Conservation (phyloP, 1,140 invertebrate species). For the Bombus vancouverensis region DNA sequence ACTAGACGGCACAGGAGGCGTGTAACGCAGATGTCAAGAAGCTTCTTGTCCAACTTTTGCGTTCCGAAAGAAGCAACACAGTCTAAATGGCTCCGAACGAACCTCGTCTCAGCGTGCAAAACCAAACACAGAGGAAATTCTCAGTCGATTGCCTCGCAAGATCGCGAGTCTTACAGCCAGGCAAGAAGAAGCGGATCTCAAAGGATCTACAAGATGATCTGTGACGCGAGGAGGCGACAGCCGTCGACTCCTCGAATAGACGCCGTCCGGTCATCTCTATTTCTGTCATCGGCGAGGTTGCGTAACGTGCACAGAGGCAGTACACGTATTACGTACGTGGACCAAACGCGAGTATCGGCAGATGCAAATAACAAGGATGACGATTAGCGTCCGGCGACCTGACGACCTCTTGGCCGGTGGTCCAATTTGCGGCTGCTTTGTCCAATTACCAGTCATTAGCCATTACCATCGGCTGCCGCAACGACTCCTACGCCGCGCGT, state of each 20-base stretch:
- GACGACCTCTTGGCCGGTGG: constrained; percentile 70
- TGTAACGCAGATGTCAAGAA: neutral
- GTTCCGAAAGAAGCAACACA: neutral
- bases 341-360: constrained; percentile 57
- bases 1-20: too few species aligned
- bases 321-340: constrained; percentile 18
- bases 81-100: too few species aligned
- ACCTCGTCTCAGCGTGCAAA: too few species aligned
- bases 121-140: neutral
- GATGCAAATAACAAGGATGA: constrained; percentile 72
- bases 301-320: constrained; percentile 37
- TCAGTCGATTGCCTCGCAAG: neutral
- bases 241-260: constrained; percentile 54
- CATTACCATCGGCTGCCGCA: constrained; percentile 64
- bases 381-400: constrained; percentile 72
- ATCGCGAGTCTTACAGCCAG: neutral
- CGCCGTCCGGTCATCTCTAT: constrained; percentile 60
- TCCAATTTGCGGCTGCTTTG: constrained; percentile 77
- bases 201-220: constrained; percentile 18
- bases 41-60: too few species aligned
- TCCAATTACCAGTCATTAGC: constrained; percentile 73
- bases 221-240: neutral
- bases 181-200: neutral
- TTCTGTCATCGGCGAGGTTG: constrained; percentile 47
- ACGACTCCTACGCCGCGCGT: constrained; percentile 66